These are phyloP conservation scores for Acinonyx jubatus DNA, from an alignment of 2,113 vertebrate genomes.

Conservation along the genomic window DNA sequence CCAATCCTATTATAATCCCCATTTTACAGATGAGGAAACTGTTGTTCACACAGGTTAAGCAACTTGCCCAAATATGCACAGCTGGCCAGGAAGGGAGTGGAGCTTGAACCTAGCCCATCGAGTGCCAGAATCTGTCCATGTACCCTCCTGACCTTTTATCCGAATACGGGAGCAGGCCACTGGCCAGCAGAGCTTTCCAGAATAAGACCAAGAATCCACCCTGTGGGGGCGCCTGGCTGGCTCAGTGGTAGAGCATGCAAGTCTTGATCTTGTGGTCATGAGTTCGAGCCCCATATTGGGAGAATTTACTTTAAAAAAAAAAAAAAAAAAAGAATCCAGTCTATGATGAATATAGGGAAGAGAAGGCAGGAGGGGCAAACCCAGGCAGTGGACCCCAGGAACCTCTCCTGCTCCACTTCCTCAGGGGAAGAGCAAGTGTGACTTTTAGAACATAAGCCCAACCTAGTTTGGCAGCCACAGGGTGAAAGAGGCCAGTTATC, in stretches of 20 bases:
- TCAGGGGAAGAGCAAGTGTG: not conserved
- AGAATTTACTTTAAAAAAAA: not conserved
- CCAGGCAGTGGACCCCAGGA: not conserved
- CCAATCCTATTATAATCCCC: not conserved
- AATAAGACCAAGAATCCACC: not conserved
- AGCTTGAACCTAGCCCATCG: not conserved
- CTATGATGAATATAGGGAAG: not conserved
- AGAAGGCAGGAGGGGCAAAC: not conserved
- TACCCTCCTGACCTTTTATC: not conserved
- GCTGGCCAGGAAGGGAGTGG: not conserved
- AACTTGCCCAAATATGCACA: not conserved
- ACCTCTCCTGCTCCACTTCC: not conserved
- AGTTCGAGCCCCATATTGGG: not conserved
- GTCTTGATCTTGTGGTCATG: not conserved
- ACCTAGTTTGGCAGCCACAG: not conserved
- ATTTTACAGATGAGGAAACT: not conserved
- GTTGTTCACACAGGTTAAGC: constrained; percentile 28
- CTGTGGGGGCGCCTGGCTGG: not conserved
- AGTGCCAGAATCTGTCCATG: not conserved
- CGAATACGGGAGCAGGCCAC: not conserved
- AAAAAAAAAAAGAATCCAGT: not conserved
- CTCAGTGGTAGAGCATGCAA: not conserved
- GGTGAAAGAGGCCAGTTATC: not conserved
- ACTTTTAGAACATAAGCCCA: not conserved
- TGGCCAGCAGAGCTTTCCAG: not conserved